Conservation (phyloP, 2,113 vertebrate genomes). For the Steatornis caripensis region DNA sequence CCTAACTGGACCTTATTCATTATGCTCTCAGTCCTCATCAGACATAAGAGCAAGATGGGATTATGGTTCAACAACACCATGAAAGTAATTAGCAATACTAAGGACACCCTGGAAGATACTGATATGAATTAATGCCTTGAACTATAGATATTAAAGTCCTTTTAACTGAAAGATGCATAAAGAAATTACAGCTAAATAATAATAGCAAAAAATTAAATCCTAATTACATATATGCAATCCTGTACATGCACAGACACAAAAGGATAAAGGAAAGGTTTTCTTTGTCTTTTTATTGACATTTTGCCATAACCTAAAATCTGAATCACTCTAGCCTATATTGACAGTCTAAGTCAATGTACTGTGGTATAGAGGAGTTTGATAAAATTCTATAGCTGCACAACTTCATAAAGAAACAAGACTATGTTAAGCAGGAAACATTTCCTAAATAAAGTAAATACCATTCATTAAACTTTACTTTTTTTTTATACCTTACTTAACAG, state of each 20-base stretch:
- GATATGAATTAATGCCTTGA: background rate
- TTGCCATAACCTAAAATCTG: background rate
- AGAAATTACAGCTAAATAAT: background rate
- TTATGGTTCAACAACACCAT: background rate
- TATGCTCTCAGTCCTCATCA: background rate
- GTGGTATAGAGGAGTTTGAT: background rate
- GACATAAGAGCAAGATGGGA: background rate
- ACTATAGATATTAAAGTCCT: fast-evolving
- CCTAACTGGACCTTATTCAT: background rate
- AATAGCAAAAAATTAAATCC: background rate
- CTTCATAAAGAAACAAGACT: background rate
- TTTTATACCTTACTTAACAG: background rate
- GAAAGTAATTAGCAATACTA: background rate
- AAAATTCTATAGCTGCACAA: background rate
- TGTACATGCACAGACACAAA: fast-evolving
- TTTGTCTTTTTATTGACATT: background rate
- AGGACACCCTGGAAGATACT: fast-evolving
- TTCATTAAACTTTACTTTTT: background rate
- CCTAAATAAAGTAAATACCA: background rate
- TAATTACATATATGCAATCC: background rate
- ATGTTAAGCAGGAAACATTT: background rate
- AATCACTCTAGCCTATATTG: background rate
- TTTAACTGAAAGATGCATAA: background rate
- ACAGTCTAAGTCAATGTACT: background rate
- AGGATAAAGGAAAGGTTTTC: background rate